Evolutionary conservation across 2,797 vertebrate genomes (phyloP).

Genomic region (Poeciliopsis presidionis): DNA sequence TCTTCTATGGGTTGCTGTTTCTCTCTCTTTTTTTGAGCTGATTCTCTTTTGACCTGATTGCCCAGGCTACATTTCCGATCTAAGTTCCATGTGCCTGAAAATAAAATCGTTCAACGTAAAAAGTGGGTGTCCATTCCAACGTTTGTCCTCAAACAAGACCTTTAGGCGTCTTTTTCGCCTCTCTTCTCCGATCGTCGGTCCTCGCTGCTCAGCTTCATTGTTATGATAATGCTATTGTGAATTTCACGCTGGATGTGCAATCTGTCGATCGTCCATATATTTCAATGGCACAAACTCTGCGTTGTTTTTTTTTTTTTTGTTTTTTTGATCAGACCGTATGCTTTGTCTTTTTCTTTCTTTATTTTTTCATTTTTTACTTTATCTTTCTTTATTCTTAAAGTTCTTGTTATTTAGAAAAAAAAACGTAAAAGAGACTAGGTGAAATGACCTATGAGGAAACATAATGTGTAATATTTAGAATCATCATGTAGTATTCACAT

Average conservation of each 20-base stretch:
- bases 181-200: constrained; percentile 52
- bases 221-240: constrained; percentile 82
- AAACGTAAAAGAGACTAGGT: neutral
- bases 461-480: neutral
- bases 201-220: constrained; percentile 68
- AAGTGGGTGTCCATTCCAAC: constrained; percentile 44
- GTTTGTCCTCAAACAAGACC: constrained; percentile 57
- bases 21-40: neutral
- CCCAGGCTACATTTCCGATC: neutral
- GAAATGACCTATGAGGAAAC: neutral
- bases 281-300: constrained; percentile 47
- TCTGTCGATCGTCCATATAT: constrained; percentile 74
- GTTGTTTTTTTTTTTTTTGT: constrained; percentile 4
- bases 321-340: constrained; percentile 39
- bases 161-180: constrained; percentile 32
- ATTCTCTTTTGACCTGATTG: neutral
- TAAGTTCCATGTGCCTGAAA: neutral
- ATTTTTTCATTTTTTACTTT: constrained; percentile 1
- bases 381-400: constrained; percentile 10
- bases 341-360: neutral
- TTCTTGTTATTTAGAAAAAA: neutral
- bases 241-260: constrained; percentile 77
- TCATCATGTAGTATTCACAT: neutral
- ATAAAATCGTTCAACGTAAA: constrained; percentile 7
- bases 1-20: neutral